A percentile compares a stretch with the other conserved stretches of the same genome.
Conservation (phyloP, 2,113 vertebrate genomes). For the Pedetes capensis region DNA sequence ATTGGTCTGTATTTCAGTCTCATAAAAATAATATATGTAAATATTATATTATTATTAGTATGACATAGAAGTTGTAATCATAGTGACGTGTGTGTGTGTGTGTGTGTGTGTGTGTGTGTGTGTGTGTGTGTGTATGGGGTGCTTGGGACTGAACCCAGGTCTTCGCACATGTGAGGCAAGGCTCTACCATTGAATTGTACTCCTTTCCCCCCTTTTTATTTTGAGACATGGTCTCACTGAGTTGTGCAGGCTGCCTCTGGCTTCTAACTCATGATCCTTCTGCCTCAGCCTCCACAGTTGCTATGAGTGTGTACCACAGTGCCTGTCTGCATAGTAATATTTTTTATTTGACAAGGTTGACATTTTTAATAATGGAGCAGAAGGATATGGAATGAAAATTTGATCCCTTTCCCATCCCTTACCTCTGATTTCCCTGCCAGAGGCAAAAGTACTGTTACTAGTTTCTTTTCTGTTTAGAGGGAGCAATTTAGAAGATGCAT, state of each 20-base stretch:
- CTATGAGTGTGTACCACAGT: no score
- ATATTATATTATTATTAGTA: not conserved
- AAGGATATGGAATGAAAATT: not conserved
- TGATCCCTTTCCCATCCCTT: not conserved
- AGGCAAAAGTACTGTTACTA: not conserved
- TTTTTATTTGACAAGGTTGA: conserved; percentile 21
- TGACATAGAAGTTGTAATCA: not conserved
- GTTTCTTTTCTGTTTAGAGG: not conserved
- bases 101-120: not conserved
- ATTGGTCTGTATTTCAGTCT: not conserved
- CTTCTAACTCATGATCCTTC: no score
- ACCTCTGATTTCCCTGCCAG: not conserved
- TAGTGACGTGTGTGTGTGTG: not conserved
- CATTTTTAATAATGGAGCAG: conserved; percentile 3
- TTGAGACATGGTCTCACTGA: no score
- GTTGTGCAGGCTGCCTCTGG: no score
- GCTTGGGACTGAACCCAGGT: no score
- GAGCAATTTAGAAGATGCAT: not conserved
- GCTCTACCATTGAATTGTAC: no score
- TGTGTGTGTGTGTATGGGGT: not conserved
- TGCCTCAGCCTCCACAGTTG: no score
- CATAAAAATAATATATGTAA: not conserved
- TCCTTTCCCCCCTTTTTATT: no score
- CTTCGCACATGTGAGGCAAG: no score
- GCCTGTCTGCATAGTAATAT: no score